Evolutionary conservation across 2,113 vertebrate species (phyloP).

Genomic region (Varanus komodoensis): DNA sequence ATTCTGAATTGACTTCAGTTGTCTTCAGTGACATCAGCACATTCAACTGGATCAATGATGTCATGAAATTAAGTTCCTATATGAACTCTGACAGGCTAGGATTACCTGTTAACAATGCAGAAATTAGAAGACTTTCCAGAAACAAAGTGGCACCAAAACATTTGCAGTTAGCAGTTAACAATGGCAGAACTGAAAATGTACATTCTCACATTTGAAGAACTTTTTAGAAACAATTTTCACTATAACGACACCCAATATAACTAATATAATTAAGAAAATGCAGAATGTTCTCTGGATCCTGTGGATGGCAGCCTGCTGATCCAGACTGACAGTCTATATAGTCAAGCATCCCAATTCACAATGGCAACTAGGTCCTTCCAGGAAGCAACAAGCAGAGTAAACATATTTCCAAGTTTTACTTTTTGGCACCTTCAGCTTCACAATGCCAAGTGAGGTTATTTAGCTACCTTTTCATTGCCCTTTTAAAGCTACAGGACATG

Average conservation of each 20-base stretch:
- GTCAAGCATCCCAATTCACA: not conserved
- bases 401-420: not conserved
- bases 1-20: not conserved
- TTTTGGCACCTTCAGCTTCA: not conserved
- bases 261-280: not conserved
- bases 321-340: not conserved
- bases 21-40: not conserved
- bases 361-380: not conserved
- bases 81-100: not conserved
- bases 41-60: not conserved
- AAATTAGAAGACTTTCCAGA: not conserved
- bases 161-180: not conserved
- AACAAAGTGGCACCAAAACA: not conserved
- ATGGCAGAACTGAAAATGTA: not conserved
- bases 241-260: not conserved
- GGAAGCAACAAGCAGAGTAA: not conserved
- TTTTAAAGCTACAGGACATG: conserved; percentile 1
- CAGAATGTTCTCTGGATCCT: not conserved
- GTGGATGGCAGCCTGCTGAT: not conserved
- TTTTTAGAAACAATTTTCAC: not conserved
- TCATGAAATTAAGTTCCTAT: not conserved
- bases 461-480: not conserved
- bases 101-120: not conserved
- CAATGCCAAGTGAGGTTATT: not conserved
- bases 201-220: not conserved